Percentiles rank a stretch among this genome's conserved stretches.
Evolutionary conservation across 2,888 invertebrate species (phyloP).

Genomic region (Drosophila helvetica): DNA sequence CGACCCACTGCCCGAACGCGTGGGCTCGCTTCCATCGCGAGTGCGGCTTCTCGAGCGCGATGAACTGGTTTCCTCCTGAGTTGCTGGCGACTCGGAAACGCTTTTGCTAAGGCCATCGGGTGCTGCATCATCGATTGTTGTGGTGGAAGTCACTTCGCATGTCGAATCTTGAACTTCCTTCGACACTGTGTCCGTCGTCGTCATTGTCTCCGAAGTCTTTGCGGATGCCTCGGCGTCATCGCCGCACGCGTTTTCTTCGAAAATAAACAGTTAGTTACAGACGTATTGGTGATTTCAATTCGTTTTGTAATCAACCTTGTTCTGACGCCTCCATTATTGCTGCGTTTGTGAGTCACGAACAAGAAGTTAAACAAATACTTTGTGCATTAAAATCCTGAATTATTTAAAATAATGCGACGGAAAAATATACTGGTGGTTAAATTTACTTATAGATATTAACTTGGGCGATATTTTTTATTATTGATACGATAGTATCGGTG

Average conservation of each 20-base stretch:
- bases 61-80: background rate
- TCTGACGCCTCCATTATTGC: constrained; percentile 19
- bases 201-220: background rate
- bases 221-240: constrained; percentile 9
- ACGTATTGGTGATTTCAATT: background rate
- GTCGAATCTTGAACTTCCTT: background rate
- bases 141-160: constrained; percentile 3
- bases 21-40: constrained; percentile 9
- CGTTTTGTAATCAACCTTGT: constrained; percentile 18
- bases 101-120: constrained; percentile 6
- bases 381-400: background rate
- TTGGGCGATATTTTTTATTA: too few relatives aligned
- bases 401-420: background rate
- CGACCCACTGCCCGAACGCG: constrained; percentile 12
- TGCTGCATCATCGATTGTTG: constrained; percentile 11
- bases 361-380: background rate
- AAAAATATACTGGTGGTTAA: too few relatives aligned
- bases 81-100: background rate
- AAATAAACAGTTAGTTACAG: background rate
- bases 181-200: background rate
- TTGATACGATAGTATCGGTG: too few relatives aligned
- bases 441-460: too few relatives aligned
- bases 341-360: background rate
- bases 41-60: constrained; percentile 23
- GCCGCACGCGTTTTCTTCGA: constrained; percentile 12